phyloP scores from a whole-genome alignment of 2,113 vertebrate species.

The Gambusia holbrooki region DNA sequence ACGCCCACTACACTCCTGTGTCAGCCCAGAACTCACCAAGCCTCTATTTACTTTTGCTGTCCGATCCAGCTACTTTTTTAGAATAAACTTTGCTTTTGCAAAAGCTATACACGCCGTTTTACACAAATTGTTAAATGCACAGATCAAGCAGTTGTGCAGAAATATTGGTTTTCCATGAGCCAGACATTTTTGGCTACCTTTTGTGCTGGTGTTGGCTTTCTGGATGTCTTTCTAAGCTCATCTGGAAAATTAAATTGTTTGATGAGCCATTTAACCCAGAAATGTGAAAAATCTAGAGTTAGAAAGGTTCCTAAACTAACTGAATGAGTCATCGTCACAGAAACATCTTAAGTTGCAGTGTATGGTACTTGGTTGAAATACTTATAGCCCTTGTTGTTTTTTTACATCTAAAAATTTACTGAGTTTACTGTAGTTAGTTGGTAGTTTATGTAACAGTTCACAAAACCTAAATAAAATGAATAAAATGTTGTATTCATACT shows the following conservation, averaged over 20 bases:
- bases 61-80: slow-evolving; percentile 9
- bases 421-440: too few relatives aligned
- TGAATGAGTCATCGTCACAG: background rate
- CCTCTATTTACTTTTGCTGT: slow-evolving; percentile 70
- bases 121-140: background rate
- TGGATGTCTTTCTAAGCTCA: background rate
- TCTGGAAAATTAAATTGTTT: background rate
- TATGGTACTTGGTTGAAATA: too few relatives aligned
- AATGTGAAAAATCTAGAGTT: background rate
- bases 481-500: too few relatives aligned
- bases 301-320: background rate
- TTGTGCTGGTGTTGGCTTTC: background rate
- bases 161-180: background rate
- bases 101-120: slow-evolving; percentile 8
- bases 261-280: background rate
- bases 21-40: slow-evolving; percentile 62
- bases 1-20: slow-evolving; percentile 80
- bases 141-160: background rate
- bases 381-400: too few relatives aligned
- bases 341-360: too few relatives aligned
- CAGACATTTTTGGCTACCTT: background rate
- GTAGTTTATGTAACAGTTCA: too few relatives aligned
- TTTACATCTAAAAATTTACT: too few relatives aligned
- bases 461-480: too few relatives aligned
- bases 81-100: slow-evolving; percentile 8